Percentiles rank a stretch among this genome's conserved stretches.
phyloP scores from a whole-genome alignment of 2,113 vertebrate species.

The Peucedramus taeniatus region DNA sequence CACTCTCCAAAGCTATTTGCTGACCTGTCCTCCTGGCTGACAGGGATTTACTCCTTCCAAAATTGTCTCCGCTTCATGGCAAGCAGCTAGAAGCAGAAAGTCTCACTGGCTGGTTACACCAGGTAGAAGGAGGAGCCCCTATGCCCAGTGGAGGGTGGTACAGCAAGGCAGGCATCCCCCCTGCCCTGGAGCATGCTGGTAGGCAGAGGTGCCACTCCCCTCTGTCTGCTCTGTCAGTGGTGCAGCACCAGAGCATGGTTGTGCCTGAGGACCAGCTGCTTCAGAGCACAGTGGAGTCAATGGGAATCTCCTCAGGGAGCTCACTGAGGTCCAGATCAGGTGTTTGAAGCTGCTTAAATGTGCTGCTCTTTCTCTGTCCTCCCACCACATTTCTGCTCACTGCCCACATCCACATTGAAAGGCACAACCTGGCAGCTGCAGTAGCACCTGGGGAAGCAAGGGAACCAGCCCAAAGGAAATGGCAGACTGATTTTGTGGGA shows the following conservation, averaged over 20 bases:
- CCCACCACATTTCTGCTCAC: background rate
- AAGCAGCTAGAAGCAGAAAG: background rate
- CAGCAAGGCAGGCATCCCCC: background rate
- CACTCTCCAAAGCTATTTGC: background rate
- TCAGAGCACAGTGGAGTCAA: fast-evolving
- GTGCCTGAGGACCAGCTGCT: background rate
- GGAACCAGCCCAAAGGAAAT: background rate
- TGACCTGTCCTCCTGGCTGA: background rate
- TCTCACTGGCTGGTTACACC: background rate
- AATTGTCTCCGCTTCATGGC: background rate
- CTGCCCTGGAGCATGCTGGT: background rate
- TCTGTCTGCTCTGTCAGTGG: background rate
- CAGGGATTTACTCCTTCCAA: background rate
- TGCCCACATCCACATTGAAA: fast-evolving
- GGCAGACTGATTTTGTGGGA: background rate
- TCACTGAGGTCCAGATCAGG: background rate
- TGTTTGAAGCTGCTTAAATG: background rate
- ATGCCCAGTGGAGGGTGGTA: background rate
- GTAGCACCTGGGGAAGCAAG: background rate
- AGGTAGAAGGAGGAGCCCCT: background rate
- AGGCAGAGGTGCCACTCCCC: background rate
- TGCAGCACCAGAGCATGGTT: fast-evolving
- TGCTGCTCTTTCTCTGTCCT: background rate
- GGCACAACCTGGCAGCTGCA: background rate
- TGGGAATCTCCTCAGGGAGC: background rate